A percentile compares a stretch with the other conserved stretches of the same genome.
Conservation (phyloP, 2,888 invertebrate genomes). For the Acleris emargana region DNA sequence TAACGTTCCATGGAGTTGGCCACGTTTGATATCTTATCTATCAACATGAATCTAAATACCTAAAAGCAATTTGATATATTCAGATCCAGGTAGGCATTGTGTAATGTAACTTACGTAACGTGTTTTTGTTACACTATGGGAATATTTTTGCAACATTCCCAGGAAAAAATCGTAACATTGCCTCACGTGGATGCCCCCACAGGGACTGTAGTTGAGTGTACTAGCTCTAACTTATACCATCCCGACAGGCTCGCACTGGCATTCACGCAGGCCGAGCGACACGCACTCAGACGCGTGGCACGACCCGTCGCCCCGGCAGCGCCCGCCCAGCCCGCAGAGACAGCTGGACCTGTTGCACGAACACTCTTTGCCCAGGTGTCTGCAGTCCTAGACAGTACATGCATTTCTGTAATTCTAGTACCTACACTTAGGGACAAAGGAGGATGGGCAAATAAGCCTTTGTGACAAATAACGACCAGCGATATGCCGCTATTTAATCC, state of each 20-base stretch:
- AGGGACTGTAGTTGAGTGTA: background rate
- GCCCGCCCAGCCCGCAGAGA: constrained; percentile 73
- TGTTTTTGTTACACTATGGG: background rate
- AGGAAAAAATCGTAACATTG: no score
- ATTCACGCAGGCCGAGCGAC: constrained; percentile 69
- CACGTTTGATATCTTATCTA: no score
- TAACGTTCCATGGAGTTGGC: no score
- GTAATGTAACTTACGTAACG: no score
- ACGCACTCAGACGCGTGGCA: constrained; percentile 81
- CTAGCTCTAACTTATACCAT: constrained; percentile 39
- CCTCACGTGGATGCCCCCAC: no score
- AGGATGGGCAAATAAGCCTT: no score
- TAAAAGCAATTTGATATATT: no score
- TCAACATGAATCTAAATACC: no score
- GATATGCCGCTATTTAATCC: no score
- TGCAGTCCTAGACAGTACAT: constrained; percentile 65
- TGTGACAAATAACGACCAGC: no score
- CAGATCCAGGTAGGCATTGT: no score
- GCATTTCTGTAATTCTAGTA: background rate
- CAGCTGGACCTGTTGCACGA: constrained; percentile 59
- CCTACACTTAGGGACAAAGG: no score
- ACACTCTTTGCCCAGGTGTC: constrained; percentile 60
- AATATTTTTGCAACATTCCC: background rate
- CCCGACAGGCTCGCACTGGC: constrained; percentile 59
- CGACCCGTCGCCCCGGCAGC: constrained; percentile 62